Conservation (phyloP, 2,888 invertebrate genomes). For the Tenthredo amoena region DNA sequence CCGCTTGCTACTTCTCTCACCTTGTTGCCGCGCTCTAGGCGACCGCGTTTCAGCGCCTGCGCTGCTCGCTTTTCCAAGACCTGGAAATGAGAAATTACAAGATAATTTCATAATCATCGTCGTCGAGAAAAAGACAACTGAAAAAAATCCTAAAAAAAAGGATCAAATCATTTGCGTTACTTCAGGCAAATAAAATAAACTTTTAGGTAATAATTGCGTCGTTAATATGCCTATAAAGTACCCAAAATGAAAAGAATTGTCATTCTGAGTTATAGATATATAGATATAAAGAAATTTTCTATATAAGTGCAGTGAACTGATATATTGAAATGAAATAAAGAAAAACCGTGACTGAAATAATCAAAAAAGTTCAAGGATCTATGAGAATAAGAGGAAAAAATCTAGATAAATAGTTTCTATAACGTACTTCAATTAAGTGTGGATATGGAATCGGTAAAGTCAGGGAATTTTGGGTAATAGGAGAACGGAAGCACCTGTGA, state of each 20-base stretch:
- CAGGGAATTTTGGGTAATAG: constrained; percentile 28
- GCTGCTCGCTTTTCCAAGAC: constrained; percentile 78
- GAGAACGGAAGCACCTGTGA: constrained; percentile 7
- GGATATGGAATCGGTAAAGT: constrained; percentile 15
- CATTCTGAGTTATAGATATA: too few relatives aligned
- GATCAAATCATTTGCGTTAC: too few relatives aligned
- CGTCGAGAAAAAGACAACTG: background rate
- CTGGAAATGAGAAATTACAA: constrained; percentile 63
- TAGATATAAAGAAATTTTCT: too few relatives aligned
- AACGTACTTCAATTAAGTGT: constrained; percentile 28
- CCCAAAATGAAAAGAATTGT: too few relatives aligned
- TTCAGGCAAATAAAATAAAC: too few relatives aligned
- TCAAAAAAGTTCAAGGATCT: too few relatives aligned
- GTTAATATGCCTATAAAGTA: too few relatives aligned
- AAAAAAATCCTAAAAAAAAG: background rate
- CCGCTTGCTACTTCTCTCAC: constrained; percentile 79
- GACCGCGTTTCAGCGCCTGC: constrained; percentile 79
- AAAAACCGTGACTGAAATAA: background rate
- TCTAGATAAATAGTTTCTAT: background rate
- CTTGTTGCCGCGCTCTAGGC: constrained; percentile 81
- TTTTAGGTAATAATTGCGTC: too few relatives aligned
- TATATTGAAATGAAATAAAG: background rate
- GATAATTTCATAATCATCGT: background rate
- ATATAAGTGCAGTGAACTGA: too few relatives aligned
- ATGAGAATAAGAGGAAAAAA: background rate